phyloP scores from a whole-genome alignment of 1,140 invertebrate genomes.

The Ptiloglossa arizonensis region DNA sequence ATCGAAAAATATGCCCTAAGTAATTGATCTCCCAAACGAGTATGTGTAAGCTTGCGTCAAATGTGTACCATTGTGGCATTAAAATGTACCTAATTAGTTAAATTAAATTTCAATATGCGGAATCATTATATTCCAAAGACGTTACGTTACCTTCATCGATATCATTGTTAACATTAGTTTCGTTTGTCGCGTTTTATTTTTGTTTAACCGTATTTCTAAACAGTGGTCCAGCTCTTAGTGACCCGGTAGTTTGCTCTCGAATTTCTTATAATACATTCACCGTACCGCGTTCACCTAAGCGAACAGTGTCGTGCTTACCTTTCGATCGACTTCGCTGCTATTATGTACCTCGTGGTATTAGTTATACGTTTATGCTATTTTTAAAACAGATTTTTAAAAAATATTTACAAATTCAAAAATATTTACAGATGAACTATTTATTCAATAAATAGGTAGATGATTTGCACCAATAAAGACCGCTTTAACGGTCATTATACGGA shows the following conservation, averaged over 20 bases:
- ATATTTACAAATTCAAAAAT: not conserved
- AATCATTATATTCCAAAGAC: no score
- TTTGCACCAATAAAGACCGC: no score
- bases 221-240: slow-evolving; percentile 14
- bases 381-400: not conserved
- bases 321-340: slow-evolving; percentile 29
- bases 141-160: no score
- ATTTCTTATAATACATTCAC: slow-evolving; percentile 52
- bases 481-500: no score
- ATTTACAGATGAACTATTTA: not conserved
- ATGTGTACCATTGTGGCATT: not conserved
- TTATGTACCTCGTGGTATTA: not conserved
- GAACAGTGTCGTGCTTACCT: slow-evolving; percentile 37
- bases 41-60: not conserved
- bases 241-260: slow-evolving; percentile 47
- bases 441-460: not conserved
- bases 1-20: no score
- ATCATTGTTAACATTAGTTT: not conserved
- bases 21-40: no score
- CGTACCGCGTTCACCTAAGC: slow-evolving; percentile 42
- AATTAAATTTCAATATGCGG: not conserved
- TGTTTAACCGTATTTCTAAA: slow-evolving; percentile 13
- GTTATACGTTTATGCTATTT: not conserved
- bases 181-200: not conserved
- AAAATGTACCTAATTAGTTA: not conserved